Evolutionary conservation across 1,140 invertebrate species (phyloP), one percentile per base, ranked within the genome.

Genomic region (Drosophila oshimai): DNA sequence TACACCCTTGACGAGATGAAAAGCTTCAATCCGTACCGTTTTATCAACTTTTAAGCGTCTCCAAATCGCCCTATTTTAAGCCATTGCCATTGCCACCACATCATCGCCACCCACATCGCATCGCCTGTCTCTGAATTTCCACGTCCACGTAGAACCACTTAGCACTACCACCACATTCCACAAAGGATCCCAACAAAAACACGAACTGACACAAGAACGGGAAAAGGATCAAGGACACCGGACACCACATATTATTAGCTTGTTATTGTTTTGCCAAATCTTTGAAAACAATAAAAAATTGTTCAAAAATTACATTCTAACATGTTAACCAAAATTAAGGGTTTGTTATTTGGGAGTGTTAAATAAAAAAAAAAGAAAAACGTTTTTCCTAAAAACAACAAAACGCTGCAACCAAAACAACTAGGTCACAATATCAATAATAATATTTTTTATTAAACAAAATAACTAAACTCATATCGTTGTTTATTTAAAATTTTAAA

Each of bases 1-100:
- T 87, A 87, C 26, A 87, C 81, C 3, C 50, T 87, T 13, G 81
- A 87, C 15, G 77, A 87, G 33, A 87, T 87, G 81, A 87, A 87
- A 36, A 87, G 81, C 41, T 87, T 68, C 39, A 87, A 87, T 58
- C 81, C 81, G 3, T 87, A 87, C 58, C 81, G 81, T 18, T 81
- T 77, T 31, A 54, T 81, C 15, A 61, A 87, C 45, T 33, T 73
- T 37, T 80, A 87, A 69, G 22, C 46, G 42, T 51, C 33, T 47
- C 26, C 28, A 31, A 53, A 69, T 29, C 31, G 24, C 31, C 44
- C 33, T n/a, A n/a, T n/a, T n/a, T n/a, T n/a, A 2, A 36, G 39
- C 17, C 24, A 17, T 36, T 33, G 45, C 18, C 46, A 33, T 17
- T 2, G 44, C 12, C 33, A 7, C 5, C 18, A 41, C 20, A 57